Conservation (phyloP, 2,797 vertebrate species). For the Coendou prehensilis region DNA sequence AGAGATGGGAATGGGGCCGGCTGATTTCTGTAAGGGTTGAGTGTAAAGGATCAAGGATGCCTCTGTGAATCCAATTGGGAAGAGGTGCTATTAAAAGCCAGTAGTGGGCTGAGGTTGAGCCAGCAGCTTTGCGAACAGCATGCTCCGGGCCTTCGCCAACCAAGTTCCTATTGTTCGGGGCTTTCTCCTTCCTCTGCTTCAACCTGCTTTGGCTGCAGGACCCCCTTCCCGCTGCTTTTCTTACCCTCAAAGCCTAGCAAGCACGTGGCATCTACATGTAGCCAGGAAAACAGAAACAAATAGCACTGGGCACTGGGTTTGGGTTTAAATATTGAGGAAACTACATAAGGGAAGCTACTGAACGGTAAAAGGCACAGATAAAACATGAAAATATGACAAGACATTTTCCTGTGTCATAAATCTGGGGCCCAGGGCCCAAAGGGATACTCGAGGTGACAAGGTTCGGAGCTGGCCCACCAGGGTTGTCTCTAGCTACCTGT, state of each 20-base stretch:
- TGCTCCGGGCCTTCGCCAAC: accelerated
- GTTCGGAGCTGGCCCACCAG: neutral
- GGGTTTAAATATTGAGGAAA: neutral
- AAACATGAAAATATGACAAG: neutral
- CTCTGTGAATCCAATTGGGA: neutral
- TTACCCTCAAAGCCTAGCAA: neutral
- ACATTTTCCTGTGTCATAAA: neutral
- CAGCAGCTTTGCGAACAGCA: neutral
- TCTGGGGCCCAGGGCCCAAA: neutral
- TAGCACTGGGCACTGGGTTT: neutral
- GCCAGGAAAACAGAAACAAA: neutral
- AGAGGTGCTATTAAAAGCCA: neutral
- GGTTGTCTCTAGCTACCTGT: neutral
- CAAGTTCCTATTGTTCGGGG: accelerated
- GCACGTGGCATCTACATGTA: neutral
- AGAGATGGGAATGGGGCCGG: constrained; percentile 31
- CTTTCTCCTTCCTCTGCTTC: neutral
- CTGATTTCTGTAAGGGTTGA: neutral
- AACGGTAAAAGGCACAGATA: neutral
- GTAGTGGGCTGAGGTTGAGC: neutral
- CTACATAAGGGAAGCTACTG: accelerated
- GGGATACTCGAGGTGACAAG: neutral
- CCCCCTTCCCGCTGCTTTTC: neutral
- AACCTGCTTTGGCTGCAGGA: accelerated
- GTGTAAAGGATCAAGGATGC: constrained; percentile 16